phyloP scores from a whole-genome alignment of 1,140 invertebrate species.

The Hormaphis cornu region DNA sequence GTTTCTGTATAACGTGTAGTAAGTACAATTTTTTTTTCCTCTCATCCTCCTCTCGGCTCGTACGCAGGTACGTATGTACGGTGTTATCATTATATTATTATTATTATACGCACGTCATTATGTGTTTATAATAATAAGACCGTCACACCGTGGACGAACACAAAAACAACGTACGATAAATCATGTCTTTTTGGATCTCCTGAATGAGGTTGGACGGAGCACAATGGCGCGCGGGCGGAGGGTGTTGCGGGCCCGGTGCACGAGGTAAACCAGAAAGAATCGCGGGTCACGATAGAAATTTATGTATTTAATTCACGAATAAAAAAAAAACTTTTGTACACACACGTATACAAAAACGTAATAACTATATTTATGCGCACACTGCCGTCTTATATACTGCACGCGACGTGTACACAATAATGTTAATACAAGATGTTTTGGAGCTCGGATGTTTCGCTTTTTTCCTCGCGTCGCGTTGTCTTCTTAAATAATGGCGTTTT shows the following conservation, averaged over 20 bases:
- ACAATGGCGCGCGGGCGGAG: slow-evolving; percentile 2
- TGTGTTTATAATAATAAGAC: too few relatives aligned
- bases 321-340: background rate
- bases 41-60: background rate
- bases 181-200: slow-evolving; percentile 20
- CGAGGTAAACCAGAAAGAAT: slow-evolving; percentile 17
- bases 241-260: slow-evolving; percentile 20
- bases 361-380: too few relatives aligned
- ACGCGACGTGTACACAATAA: too few relatives aligned
- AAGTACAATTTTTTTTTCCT: slow-evolving; percentile 3
- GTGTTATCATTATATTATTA: too few relatives aligned
- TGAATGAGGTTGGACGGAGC: too few relatives aligned
- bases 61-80: too few relatives aligned
- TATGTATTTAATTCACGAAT: slow-evolving; percentile 22
- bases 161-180: slow-evolving; percentile 27
- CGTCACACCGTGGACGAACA: background rate
- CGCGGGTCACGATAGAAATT: slow-evolving; percentile 24
- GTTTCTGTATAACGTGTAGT: background rate
- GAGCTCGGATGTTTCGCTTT: too few relatives aligned
- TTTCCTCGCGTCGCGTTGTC: too few relatives aligned
- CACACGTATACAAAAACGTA: too few relatives aligned
- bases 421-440: background rate
- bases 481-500: too few relatives aligned
- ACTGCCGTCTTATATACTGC: background rate
- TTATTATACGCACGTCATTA: too few relatives aligned